Evolutionary conservation across 2,797 vertebrate species (phyloP).

Genomic region (Protosalanx chinensis): DNA sequence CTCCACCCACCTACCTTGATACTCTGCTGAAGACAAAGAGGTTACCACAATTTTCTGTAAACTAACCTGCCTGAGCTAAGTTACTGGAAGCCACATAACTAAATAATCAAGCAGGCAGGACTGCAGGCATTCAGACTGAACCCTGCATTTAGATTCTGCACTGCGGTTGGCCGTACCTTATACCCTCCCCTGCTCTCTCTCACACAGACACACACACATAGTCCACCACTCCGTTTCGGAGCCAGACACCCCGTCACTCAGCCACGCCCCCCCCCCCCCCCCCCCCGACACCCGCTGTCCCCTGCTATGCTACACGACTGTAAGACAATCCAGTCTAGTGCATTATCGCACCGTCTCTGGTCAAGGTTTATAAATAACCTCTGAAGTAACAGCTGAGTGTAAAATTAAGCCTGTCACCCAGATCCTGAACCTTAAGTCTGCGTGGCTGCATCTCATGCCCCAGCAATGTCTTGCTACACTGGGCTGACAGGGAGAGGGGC

Average conservation of each 20-base stretch:
- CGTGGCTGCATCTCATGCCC: slow-evolving; percentile 14
- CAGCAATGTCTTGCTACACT: slow-evolving; percentile 2
- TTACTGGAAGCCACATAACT: slow-evolving; percentile 7
- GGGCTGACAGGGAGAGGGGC: background rate
- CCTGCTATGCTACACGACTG: slow-evolving; percentile 31
- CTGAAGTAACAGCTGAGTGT: slow-evolving; percentile 35
- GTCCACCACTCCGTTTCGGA: background rate
- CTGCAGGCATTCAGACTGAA: background rate
- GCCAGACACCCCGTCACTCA: background rate
- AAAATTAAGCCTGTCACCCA: slow-evolving; percentile 35
- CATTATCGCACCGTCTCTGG: slow-evolving; percentile 36
- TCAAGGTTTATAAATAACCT: slow-evolving; percentile 57
- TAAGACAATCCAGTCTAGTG: slow-evolving; percentile 15
- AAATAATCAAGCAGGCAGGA: background rate
- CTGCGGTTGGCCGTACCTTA: background rate
- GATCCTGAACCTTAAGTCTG: slow-evolving; percentile 8
- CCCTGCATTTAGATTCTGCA: background rate
- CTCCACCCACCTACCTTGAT: slow-evolving; percentile 54
- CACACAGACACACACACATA: background rate
- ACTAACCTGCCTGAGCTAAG: background rate
- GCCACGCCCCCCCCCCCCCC: background rate
- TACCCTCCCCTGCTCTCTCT: background rate
- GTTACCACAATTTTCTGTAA: background rate
- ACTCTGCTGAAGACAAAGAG: slow-evolving; percentile 20
- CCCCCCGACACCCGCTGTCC: background rate